Evolutionary conservation across 2,797 vertebrate genomes (phyloP), one percentile per base, ranked within the genome.

Genomic region (Pangasius sanitwongsei): DNA sequence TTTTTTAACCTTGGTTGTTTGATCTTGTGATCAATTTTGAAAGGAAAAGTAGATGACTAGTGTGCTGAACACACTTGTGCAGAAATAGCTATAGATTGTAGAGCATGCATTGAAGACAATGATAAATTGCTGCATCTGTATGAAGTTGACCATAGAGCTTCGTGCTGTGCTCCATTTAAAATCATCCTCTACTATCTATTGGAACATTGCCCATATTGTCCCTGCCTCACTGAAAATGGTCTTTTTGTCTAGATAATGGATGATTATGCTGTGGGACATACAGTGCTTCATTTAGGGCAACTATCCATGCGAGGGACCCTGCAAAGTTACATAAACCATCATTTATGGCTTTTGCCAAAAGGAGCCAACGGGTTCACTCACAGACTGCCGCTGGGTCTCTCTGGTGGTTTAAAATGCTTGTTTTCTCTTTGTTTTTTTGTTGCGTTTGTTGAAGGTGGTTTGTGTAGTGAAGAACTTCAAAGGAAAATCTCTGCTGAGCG

Each of bases 381-480:
- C 84, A 81, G 67, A 93, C 86, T 90, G 89, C 83, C 31, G 74
- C 18, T 88, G 85, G 91, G 90, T 82, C 83, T 82, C 65, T 89
- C 55, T 41, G 78, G 77, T 86, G 57, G 82, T 87, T 50, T 57
- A 80, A 91, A 82, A 85, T 31, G 5, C 48, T 72, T 37, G 6
- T 25, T 55, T 70, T 37, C 53, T 83, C 25, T 44, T 12, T 85
- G 25, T 48, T 18, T 37, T 37, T 72, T 70, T 31, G 0, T 59
- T 84, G 4, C 28, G 15, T 67, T 74, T 83, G 13, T 67, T 25
- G 55, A 92, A 99, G 97, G 98, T 98, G 91, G 96, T 97, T 86
- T 98, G 97, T 91, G 98, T 99, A 94, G 97, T 98, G 91, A 97
- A 98, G 93, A 97, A 97, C 93, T 99, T 98, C 94, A 97, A 95